Percentiles rank a stretch among this genome's conserved stretches.
Conservation (phyloP, 37 sponge, comb jelly and placozoan genomes). For the Dysidea cf. avara region DNA sequence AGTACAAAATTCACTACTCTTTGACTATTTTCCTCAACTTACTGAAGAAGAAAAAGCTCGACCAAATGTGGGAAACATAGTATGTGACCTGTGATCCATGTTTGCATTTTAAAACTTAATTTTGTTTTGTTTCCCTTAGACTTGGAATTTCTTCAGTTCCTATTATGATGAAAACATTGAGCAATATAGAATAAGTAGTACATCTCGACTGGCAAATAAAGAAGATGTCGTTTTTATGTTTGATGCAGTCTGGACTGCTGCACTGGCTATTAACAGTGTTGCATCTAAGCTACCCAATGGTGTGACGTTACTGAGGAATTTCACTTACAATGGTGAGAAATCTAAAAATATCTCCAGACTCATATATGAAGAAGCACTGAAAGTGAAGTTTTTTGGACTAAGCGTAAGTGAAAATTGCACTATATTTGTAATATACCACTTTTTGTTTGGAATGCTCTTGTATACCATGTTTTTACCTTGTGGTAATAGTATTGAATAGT, state of each 20-base stretch:
- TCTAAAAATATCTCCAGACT: not conserved
- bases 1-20: conserved; percentile 27
- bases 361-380: conserved; percentile 7
- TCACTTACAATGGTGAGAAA: conserved; percentile 15
- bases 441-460: no score
- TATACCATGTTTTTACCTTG: no score
- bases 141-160: no score
- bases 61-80: no score
- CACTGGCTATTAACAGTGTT: conserved; percentile 41
- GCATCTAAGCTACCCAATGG: not conserved
- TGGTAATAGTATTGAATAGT: no score
- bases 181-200: no score
- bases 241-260: conserved; percentile 63
- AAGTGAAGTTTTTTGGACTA: conserved; percentile 34
- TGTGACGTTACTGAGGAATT: not conserved
- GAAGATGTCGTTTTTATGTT: conserved; percentile 15
- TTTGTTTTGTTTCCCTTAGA: no score
- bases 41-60: not conserved
- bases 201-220: no score
- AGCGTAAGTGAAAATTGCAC: conserved; percentile 39
- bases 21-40: conserved; percentile 46
- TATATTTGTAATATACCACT: not conserved
- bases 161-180: no score
- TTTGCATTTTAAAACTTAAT: no score
- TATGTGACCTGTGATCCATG: no score